These are phyloP conservation scores for Diloba caeruleocephala DNA, from an alignment of 2,888 invertebrate genomes.

Conservation along the genomic window DNA sequence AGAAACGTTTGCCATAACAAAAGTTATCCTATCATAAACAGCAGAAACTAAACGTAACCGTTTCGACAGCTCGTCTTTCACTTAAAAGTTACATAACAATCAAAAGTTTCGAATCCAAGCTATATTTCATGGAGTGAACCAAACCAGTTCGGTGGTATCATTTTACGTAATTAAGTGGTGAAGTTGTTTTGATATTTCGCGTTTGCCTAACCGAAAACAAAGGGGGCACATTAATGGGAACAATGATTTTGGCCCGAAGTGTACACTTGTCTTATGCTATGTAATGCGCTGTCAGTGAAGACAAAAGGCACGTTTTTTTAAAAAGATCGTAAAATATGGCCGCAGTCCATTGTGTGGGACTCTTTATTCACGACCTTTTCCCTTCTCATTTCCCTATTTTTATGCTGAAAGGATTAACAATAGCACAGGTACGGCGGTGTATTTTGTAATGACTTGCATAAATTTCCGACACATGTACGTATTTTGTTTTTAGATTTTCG, in stretches of 20 bases:
- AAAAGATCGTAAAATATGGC: constrained; percentile 83
- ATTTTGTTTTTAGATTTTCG: constrained; percentile 35
- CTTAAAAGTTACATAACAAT: constrained; percentile 47
- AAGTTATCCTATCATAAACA: constrained; percentile 9
- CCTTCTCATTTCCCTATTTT: constrained; percentile 84
- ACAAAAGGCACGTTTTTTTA: constrained; percentile 77
- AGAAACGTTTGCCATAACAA: neutral
- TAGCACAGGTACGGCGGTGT: constrained; percentile 73
- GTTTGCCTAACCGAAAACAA: constrained; percentile 61
- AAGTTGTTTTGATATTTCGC: constrained; percentile 50
- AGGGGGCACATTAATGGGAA: constrained; percentile 66
- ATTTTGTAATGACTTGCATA: constrained; percentile 71
- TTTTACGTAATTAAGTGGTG: constrained; percentile 44
- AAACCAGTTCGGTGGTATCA: constrained; percentile 36
- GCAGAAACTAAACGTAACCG: constrained; percentile 26
- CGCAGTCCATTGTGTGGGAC: constrained; percentile 74
- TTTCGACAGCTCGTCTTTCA: constrained; percentile 43
- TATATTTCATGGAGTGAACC: constrained; percentile 28
- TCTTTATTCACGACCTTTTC: constrained; percentile 79
- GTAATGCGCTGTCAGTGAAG: constrained; percentile 82
- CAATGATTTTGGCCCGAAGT: constrained; percentile 73
- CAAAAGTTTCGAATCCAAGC: constrained; percentile 40
- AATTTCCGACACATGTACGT: constrained; percentile 57
- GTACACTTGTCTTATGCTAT: constrained; percentile 83
- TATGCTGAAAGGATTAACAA: constrained; percentile 85